phyloP scores from a whole-genome alignment of 2,888 invertebrate species.

The Ornithoptera alexandrae region DNA sequence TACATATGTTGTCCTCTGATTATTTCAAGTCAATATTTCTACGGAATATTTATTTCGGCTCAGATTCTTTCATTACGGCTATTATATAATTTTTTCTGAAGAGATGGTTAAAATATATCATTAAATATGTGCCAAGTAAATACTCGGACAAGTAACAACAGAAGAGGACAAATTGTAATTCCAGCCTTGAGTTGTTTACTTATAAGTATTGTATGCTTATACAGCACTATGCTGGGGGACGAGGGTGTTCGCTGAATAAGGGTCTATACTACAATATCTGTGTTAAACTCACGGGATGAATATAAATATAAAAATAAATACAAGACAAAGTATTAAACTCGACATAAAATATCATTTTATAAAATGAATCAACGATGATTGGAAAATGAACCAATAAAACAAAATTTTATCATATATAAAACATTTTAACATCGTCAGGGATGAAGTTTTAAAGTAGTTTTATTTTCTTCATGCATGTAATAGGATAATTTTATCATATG shows the following conservation, averaged over 20 bases:
- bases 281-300: neutral
- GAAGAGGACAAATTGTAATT: constrained; percentile 14
- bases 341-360: too few species aligned
- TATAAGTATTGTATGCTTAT: constrained; percentile 19
- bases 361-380: too few species aligned
- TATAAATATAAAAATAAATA: neutral
- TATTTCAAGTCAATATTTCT: neutral
- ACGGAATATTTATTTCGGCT: neutral
- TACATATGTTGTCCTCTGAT: neutral
- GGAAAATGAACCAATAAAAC: too few species aligned
- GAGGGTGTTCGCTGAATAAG: constrained; percentile 13
- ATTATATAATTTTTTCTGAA: neutral
- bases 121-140: neutral
- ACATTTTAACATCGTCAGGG: too few species aligned
- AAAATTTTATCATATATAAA: too few species aligned
- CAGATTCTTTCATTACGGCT: neutral
- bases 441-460: too few species aligned
- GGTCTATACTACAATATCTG: neutral
- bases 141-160: neutral
- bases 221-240: constrained; percentile 1
- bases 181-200: constrained; percentile 20
- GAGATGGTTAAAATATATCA: neutral
- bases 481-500: too few species aligned
- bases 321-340: constrained; percentile 1
- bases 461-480: too few species aligned